A percentile compares a stretch with the other conserved stretches of the same genome.
These are phyloP conservation scores for Galeopterus variegatus DNA, from an alignment of 2,113 vertebrate genomes.

Conservation along the genomic window DNA sequence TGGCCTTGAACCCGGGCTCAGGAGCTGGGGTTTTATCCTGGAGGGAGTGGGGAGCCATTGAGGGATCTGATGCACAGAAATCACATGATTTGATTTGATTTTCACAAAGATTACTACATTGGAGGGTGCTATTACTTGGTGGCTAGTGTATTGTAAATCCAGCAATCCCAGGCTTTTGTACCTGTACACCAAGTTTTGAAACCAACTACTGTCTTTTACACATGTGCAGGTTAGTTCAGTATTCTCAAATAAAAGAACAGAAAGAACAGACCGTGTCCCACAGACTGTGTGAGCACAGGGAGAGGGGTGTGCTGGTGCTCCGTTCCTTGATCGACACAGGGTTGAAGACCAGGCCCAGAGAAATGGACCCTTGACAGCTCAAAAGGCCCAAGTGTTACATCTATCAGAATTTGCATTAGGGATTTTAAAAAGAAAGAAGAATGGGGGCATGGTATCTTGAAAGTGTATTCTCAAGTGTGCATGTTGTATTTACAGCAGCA, in stretches of 20 bases:
- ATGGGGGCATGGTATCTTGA: no score
- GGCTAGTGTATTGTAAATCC: background rate
- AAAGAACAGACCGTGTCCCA: accelerated
- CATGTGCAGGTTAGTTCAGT: background rate
- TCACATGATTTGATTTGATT: accelerated
- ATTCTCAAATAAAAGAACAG: background rate
- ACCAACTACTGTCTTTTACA: background rate
- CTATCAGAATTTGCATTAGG: background rate
- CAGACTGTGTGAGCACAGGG: accelerated
- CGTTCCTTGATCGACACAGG: accelerated
- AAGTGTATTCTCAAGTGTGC: no score
- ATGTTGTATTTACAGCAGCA: slow-evolving; percentile 84
- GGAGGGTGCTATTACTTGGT: background rate
- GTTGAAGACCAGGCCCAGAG: background rate
- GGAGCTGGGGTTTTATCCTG: background rate
- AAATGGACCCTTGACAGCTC: background rate
- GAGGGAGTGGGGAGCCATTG: background rate
- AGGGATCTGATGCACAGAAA: background rate
- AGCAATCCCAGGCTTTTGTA: background rate
- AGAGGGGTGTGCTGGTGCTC: accelerated
- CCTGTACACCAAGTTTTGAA: no score
- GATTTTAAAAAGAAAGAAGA: no score
- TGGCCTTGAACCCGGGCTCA: accelerated
- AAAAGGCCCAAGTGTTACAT: background rate
- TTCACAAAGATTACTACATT: accelerated